Evolutionary conservation across 1,140 invertebrate species (phyloP).

Genomic region (Diprion similis): DNA sequence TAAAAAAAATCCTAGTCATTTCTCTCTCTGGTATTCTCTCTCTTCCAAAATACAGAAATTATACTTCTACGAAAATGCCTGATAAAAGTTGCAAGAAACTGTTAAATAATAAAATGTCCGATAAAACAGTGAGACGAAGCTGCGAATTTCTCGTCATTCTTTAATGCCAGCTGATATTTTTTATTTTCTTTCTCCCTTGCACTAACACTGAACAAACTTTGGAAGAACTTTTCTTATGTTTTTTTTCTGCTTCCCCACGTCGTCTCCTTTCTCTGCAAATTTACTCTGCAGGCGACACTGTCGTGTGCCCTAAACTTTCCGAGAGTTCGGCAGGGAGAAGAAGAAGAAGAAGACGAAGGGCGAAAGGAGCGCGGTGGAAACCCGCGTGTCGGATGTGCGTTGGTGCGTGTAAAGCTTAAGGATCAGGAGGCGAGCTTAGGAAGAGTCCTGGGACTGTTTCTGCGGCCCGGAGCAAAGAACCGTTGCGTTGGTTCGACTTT

Average conservation of each 20-base stretch:
- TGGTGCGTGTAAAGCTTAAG: background rate
- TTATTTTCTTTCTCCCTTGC: too few relatives aligned
- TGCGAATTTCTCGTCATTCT: too few relatives aligned
- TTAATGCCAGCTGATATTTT: too few relatives aligned
- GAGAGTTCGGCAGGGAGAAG: background rate
- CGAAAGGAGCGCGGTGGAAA: background rate
- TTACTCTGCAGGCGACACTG: too few relatives aligned
- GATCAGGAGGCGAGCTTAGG: background rate
- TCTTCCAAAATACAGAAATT: background rate
- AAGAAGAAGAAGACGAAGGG: background rate
- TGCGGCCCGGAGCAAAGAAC: too few relatives aligned
- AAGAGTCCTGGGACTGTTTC: background rate
- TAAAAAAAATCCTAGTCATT: background rate
- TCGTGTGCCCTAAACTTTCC: background rate
- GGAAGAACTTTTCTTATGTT: too few relatives aligned
- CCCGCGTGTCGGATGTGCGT: background rate
- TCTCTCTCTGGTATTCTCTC: background rate
- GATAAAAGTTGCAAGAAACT: too few relatives aligned
- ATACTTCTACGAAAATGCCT: background rate
- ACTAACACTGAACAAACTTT: too few relatives aligned
- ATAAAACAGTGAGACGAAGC: too few relatives aligned
- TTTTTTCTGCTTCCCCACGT: too few relatives aligned
- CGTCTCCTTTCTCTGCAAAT: too few relatives aligned
- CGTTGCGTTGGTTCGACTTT: background rate
- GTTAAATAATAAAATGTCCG: too few relatives aligned